These are phyloP conservation scores for Oryzaephilus surinamensis DNA, from an alignment of 1,140 invertebrate genomes.

Conservation along the genomic window DNA sequence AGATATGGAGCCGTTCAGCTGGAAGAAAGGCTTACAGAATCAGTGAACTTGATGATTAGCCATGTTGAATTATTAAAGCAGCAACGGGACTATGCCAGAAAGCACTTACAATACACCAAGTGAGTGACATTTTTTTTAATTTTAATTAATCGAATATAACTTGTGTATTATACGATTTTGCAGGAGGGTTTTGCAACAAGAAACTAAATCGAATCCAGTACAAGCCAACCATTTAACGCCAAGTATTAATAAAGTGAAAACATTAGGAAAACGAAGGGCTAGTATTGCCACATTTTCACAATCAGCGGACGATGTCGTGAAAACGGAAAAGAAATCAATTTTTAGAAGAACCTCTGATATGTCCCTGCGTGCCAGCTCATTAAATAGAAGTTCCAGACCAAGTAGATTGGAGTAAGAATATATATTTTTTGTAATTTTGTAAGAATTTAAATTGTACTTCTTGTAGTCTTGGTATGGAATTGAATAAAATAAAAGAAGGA, in stretches of 20 bases:
- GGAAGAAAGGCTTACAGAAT: slow-evolving; percentile 30
- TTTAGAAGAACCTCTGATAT: slow-evolving; percentile 29
- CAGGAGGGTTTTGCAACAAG: slow-evolving; percentile 29
- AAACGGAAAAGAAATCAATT: slow-evolving; percentile 17
- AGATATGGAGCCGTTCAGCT: slow-evolving; percentile 34
- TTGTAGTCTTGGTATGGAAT: slow-evolving; percentile 24
- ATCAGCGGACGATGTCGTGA: slow-evolving; percentile 9
- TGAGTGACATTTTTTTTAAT: slow-evolving; percentile 14
- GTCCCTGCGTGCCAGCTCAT: slow-evolving; percentile 18
- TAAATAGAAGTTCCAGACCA: slow-evolving; percentile 21
- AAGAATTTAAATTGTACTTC: not conserved
- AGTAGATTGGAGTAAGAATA: slow-evolving; percentile 31
- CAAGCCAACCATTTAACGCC: slow-evolving; percentile 1
- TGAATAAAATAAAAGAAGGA: slow-evolving; percentile 32
- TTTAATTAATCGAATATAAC: slow-evolving; percentile 7
- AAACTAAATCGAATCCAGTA: slow-evolving; percentile 11
- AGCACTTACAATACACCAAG: slow-evolving; percentile 35
- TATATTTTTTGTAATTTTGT: not conserved
- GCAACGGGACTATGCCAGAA: slow-evolving; percentile 31
- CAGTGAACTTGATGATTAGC: slow-evolving; percentile 31
- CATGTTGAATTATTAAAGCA: slow-evolving; percentile 31
- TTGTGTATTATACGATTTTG: slow-evolving; percentile 6
- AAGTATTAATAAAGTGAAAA: slow-evolving; percentile 11
- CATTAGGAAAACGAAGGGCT: slow-evolving; percentile 25
- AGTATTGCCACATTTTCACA: slow-evolving; percentile 30